These are phyloP conservation scores for Poeciliopsis infans DNA, from an alignment of 2,797 vertebrate species.

Conservation along the genomic window DNA sequence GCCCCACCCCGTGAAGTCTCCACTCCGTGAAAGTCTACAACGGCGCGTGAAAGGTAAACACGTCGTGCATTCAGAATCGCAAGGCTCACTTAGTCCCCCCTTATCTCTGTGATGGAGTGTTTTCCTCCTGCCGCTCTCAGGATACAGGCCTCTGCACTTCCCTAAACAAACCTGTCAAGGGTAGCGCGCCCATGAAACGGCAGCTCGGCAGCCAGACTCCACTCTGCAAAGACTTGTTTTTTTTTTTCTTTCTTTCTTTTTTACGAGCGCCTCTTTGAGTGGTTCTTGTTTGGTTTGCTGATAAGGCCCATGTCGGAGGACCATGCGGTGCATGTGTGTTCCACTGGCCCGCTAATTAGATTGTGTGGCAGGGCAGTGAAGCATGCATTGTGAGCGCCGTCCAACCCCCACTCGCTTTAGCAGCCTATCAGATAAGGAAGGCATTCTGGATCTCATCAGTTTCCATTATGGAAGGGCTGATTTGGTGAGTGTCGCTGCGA, in stretches of 20 bases:
- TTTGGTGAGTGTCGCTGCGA: conserved; percentile 60
- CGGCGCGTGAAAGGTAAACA: conserved; percentile 78
- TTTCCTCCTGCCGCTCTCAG: conserved; percentile 68
- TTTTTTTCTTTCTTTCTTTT: conserved; percentile 16
- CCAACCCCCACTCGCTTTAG: conserved; percentile 55
- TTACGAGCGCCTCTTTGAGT: conserved; percentile 67
- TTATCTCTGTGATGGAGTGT: conserved; percentile 78
- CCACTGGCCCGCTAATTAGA: conserved; percentile 84
- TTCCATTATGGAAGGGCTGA: conserved; percentile 78
- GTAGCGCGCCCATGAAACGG: conserved; percentile 57
- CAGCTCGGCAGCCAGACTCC: conserved; percentile 37
- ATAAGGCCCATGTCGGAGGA: conserved; percentile 77
- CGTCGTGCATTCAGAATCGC: conserved; percentile 67
- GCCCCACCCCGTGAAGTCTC: conserved; percentile 24
- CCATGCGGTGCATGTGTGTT: conserved; percentile 82
- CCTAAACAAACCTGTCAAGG: conserved; percentile 72
- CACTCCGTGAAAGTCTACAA: conserved; percentile 69
- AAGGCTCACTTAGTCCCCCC: conserved; percentile 77
- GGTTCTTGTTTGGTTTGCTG: conserved; percentile 82
- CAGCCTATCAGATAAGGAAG: conserved; percentile 83
- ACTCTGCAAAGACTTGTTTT: conserved; percentile 37
- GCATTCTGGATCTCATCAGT: conserved; percentile 81
- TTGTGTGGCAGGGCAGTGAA: conserved; percentile 77
- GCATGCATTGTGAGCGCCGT: conserved; percentile 67
- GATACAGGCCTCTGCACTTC: conserved; percentile 68